A percentile compares a stretch with the other conserved stretches of the same genome.
phyloP scores from a whole-genome alignment of 30 jellyfish, hydroid and myxozoan genomes.

The Hydra vulgaris region DNA sequence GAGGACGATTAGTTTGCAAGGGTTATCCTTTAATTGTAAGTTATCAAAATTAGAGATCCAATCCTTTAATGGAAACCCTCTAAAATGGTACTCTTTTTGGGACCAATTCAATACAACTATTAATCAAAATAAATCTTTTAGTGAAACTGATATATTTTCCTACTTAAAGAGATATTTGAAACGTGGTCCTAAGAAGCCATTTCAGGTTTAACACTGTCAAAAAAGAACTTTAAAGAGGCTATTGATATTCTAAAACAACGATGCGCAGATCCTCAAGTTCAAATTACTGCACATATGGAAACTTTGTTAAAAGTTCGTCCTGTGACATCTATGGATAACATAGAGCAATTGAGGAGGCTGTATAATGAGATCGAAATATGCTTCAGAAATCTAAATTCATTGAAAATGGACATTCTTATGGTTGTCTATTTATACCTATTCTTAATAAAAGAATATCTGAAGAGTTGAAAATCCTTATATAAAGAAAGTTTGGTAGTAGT shows the following conservation, averaged over 20 bases:
- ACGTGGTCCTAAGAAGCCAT: neutral
- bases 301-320: neutral
- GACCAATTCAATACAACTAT: neutral
- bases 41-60: neutral
- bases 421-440: neutral
- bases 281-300: slow-evolving; percentile 24
- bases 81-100: neutral
- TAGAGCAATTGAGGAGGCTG: slow-evolving; percentile 11
- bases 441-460: slow-evolving; percentile 16
- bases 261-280: slow-evolving; percentile 12
- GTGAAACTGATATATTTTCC: neutral
- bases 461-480: neutral
- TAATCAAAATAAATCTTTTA: neutral
- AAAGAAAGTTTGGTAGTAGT: slow-evolving; percentile 11
- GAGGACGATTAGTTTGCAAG: neutral
- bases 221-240: neutral
- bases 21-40: neutral
- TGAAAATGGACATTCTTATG: slow-evolving; percentile 11
- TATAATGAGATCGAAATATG: slow-evolving; percentile 8
- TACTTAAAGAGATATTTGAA: neutral
- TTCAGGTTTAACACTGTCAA: neutral
- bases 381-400: neutral
- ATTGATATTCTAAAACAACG: too few relatives aligned
- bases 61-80: neutral
- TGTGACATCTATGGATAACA: slow-evolving; percentile 1